phyloP scores from a whole-genome alignment of 2,113 vertebrate genomes.

The Sorex fumeus region DNA sequence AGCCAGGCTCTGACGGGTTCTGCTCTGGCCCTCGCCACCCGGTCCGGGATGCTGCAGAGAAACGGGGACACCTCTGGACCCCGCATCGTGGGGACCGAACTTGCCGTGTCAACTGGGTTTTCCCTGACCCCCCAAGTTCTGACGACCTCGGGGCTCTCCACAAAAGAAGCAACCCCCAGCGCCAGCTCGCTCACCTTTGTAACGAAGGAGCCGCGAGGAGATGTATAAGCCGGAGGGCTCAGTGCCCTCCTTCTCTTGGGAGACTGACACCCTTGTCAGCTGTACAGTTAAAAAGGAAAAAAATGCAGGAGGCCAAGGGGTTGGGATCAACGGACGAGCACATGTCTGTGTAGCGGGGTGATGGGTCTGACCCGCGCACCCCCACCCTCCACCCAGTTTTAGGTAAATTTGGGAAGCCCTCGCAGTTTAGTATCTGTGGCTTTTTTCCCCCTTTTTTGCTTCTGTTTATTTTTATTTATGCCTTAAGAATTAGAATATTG shows the following conservation, averaged over 20 bases:
- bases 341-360: no score
- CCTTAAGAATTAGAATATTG: not conserved
- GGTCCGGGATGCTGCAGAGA: not conserved
- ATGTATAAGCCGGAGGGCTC: not conserved
- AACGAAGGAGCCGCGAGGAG: conserved; percentile 36
- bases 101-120: not conserved
- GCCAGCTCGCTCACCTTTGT: not conserved
- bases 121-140: not conserved
- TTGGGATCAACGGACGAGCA: no score
- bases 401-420: not conserved
- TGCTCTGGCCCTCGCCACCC: not conserved
- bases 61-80: not conserved
- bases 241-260: not conserved
- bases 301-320: no score
- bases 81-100: not conserved
- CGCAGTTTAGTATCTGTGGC: not conserved
- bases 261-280: not conserved
- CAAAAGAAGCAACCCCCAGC: not conserved
- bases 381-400: not conserved
- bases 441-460: not conserved
- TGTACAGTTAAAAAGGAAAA: no score
- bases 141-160: not conserved
- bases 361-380: no score
- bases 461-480: not conserved
- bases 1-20: not conserved